Evolutionary conservation across 2,113 vertebrate species (phyloP).

Genomic region (Chrysemys picta): DNA sequence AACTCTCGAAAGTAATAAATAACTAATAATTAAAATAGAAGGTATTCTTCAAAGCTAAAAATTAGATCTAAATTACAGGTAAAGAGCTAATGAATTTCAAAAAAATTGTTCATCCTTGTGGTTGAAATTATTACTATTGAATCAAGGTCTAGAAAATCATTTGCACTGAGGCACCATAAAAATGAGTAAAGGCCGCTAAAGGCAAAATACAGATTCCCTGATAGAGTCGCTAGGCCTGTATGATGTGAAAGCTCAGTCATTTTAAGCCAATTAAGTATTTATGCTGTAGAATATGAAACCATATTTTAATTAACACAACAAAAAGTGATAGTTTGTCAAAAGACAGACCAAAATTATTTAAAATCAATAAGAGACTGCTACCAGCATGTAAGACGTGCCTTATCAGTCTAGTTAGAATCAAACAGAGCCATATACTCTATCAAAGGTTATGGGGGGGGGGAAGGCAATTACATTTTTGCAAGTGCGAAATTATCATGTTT

Average conservation of each 20-base stretch:
- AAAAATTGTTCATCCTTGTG: constrained; percentile 37
- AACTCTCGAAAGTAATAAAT: constrained; percentile 1
- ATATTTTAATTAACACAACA: constrained; percentile 42
- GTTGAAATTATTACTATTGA: constrained; percentile 18
- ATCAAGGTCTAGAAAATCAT: constrained; percentile 31
- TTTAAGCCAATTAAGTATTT: constrained; percentile 6
- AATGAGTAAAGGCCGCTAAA: constrained; percentile 46
- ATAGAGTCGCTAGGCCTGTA: not conserved
- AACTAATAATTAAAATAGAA: not conserved
- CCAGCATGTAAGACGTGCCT: constrained; percentile 14
- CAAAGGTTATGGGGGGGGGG: not conserved
- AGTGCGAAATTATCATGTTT: not conserved
- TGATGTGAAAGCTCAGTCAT: not conserved
- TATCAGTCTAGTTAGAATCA: constrained; percentile 16
- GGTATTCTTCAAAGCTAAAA: not conserved
- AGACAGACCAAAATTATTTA: constrained; percentile 32
- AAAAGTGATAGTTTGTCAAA: constrained; percentile 12
- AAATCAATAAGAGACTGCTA: constrained; percentile 45
- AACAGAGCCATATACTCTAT: not conserved
- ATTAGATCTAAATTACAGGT: constrained; percentile 27
- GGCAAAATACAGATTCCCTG: constrained; percentile 46
- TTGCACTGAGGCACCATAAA: constrained; percentile 54
- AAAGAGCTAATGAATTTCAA: constrained; percentile 26
- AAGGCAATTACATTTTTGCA: not conserved
- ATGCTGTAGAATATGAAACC: constrained; percentile 12